Conservation (phyloP, 2,888 invertebrate species). For the Tenthredo notha region DNA sequence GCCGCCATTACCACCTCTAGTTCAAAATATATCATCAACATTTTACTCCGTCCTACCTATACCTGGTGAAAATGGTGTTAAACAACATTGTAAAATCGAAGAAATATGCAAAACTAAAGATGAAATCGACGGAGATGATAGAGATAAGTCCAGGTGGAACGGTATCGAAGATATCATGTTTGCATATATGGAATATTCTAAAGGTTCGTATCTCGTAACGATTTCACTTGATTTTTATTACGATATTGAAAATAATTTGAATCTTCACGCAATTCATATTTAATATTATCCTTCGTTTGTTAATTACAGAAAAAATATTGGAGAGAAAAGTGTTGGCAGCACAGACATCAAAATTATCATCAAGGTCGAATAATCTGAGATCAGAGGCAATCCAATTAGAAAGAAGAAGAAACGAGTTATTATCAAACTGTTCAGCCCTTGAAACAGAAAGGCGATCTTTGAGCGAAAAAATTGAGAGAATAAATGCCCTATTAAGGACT, state of each 20-base stretch:
- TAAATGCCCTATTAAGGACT: slow-evolving; percentile 72
- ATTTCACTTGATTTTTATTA: background rate
- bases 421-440: slow-evolving; percentile 68
- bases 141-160: slow-evolving; percentile 69
- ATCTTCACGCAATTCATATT: background rate
- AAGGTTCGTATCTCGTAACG: slow-evolving; percentile 67
- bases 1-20: slow-evolving; percentile 71
- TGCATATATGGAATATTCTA: slow-evolving; percentile 74
- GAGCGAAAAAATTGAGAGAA: slow-evolving; percentile 72
- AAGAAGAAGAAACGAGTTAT: slow-evolving; percentile 70
- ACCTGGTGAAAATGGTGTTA: slow-evolving; percentile 72
- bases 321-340: slow-evolving; percentile 70
- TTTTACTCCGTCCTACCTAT: slow-evolving; percentile 69
- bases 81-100: slow-evolving; percentile 68
- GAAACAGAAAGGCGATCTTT: slow-evolving; percentile 72
- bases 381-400: slow-evolving; percentile 72
- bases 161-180: slow-evolving; percentile 75
- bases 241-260: background rate
- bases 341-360: slow-evolving; percentile 71
- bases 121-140: slow-evolving; percentile 58
- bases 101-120: slow-evolving; percentile 66
- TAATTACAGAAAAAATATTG: slow-evolving; percentile 69
- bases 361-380: slow-evolving; percentile 70
- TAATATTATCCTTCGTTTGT: background rate
- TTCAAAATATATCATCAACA: slow-evolving; percentile 68